Evolutionary conservation across 2,113 vertebrate genomes (phyloP).

Genomic region (Gallinago jamesoni): DNA sequence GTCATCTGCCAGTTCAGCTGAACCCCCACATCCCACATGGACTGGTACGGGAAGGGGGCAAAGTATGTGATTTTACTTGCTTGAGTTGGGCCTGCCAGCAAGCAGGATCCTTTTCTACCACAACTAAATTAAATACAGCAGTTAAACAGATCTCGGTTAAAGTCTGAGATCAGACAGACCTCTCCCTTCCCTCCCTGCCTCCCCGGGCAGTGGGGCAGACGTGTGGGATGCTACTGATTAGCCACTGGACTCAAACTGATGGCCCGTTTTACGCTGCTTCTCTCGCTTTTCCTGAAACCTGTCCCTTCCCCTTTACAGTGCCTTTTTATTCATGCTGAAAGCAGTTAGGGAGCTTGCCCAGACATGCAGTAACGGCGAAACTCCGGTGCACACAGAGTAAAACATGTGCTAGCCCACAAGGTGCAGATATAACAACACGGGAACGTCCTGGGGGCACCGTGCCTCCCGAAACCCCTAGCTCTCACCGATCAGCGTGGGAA

Average conservation of each 20-base stretch:
- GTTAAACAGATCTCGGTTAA: neutral
- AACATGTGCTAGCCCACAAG: conserved; percentile 59
- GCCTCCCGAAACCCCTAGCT: conserved; percentile 51
- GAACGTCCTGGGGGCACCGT: conserved; percentile 48
- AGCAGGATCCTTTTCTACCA: neutral
- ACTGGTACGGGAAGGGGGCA: neutral
- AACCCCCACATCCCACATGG: neutral
- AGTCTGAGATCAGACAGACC: neutral
- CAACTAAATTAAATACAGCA: neutral
- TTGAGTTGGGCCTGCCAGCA: neutral
- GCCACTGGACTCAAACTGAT: neutral
- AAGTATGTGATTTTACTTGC: neutral
- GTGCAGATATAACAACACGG: conserved; percentile 31
- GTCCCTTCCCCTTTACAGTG: neutral
- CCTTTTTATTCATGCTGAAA: neutral
- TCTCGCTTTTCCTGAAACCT: neutral
- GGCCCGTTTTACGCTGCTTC: neutral
- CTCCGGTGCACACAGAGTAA: neutral
- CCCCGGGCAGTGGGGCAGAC: neutral
- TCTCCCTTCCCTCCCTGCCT: neutral
- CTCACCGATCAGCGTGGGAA: conserved; percentile 48
- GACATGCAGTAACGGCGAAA: conserved; percentile 50
- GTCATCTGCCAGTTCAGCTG: neutral
- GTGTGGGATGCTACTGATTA: neutral
- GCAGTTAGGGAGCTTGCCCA: conserved; percentile 40